Conservation (phyloP, 2,113 vertebrate species). For the Percina caprodes region DNA sequence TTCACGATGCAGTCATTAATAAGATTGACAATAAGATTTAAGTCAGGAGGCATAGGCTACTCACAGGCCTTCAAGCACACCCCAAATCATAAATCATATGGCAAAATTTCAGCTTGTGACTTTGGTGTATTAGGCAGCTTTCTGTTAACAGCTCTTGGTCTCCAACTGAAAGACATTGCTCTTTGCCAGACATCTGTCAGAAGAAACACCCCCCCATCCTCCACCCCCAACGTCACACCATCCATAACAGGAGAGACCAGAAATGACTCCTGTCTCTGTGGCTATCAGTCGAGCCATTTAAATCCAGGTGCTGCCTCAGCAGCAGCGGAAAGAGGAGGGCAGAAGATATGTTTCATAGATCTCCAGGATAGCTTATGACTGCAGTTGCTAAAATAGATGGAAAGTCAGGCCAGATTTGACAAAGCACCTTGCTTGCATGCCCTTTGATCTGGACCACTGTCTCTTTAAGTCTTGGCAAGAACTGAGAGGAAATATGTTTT, state of each 20-base stretch:
- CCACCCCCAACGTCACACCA: background rate
- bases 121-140: background rate
- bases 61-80: too few species aligned
- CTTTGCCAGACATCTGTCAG: slow-evolving; percentile 18
- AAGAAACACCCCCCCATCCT: background rate
- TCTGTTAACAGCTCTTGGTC: background rate
- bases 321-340: slow-evolving; percentile 19
- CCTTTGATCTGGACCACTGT: slow-evolving; percentile 44
- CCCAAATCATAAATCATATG: background rate
- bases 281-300: slow-evolving; percentile 57
- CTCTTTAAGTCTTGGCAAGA: background rate
- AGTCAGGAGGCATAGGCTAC: too few species aligned
- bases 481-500: background rate
- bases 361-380: slow-evolving; percentile 69
- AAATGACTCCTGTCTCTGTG: slow-evolving; percentile 39
- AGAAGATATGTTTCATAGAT: slow-evolving; percentile 58
- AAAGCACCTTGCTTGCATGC: slow-evolving; percentile 41
- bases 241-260: slow-evolving; percentile 16
- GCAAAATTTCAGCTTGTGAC: background rate
- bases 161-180: background rate
- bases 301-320: slow-evolving; percentile 74
- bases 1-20: background rate
- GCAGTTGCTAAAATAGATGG: slow-evolving; percentile 69
- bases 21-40: too few species aligned
- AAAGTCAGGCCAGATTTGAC: slow-evolving; percentile 49